phyloP scores from a whole-genome alignment of 2,113 vertebrate species.

The Siniperca knerii region DNA sequence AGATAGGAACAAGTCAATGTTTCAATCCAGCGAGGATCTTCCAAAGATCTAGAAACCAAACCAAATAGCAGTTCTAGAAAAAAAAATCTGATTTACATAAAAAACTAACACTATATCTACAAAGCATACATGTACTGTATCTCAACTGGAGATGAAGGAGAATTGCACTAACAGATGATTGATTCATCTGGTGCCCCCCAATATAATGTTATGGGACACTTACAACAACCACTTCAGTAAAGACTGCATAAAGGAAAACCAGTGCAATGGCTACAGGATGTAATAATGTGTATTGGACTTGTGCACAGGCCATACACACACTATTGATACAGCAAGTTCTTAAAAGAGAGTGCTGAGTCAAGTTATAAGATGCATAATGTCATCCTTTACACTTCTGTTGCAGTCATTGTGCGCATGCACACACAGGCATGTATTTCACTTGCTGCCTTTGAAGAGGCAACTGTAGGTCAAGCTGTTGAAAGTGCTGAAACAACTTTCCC shows the following conservation, averaged over 20 bases:
- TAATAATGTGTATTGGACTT: background rate
- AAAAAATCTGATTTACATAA: background rate
- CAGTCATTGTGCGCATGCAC: background rate
- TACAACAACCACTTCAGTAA: background rate
- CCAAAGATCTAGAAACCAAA: background rate
- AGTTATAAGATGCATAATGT: constrained; percentile 21
- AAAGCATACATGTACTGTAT: background rate
- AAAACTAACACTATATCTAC: background rate
- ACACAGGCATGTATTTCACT: constrained; percentile 7
- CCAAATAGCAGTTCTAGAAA: background rate
- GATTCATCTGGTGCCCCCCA: background rate
- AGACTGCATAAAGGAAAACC: background rate
- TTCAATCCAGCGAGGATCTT: background rate
- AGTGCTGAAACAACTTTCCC: constrained; percentile 39
- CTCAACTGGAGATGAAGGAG: background rate
- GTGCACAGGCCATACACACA: background rate
- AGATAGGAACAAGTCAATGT: background rate
- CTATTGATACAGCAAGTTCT: constrained; percentile 31
- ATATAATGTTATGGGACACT: too few species aligned
- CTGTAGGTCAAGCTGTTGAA: constrained; percentile 50
- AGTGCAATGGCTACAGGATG: background rate
- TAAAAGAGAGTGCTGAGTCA: constrained; percentile 45
- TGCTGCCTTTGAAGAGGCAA: constrained; percentile 24
- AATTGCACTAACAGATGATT: background rate
- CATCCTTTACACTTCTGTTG: constrained; percentile 30